A percentile compares a stretch with the other conserved stretches of the same genome.
Evolutionary conservation across 2,888 invertebrate species (phyloP).

Genomic region (Electrophaes corylata): DNA sequence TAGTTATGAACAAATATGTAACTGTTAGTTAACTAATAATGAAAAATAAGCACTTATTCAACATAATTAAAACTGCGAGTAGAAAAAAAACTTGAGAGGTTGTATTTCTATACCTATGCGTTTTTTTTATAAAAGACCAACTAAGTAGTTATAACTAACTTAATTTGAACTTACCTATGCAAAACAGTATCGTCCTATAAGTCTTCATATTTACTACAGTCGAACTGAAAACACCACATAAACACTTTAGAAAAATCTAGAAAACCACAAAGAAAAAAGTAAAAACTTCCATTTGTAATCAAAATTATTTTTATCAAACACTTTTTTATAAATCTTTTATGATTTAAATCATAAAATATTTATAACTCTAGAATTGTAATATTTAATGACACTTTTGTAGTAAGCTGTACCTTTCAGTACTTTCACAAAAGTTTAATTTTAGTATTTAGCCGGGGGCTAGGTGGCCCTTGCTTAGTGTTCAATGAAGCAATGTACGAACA

Average conservation of each 20-base stretch:
- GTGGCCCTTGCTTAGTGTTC: constrained; percentile 63
- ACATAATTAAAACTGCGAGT: too few relatives aligned
- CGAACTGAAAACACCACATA: constrained; percentile 73
- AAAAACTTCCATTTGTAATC: background rate
- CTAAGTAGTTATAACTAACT: too few relatives aligned
- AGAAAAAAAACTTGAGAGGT: too few relatives aligned
- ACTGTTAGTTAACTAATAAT: too few relatives aligned
- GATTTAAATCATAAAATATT: background rate
- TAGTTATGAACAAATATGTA: too few relatives aligned
- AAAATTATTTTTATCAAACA: constrained; percentile 26
- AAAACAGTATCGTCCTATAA: constrained; percentile 64
- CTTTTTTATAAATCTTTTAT: background rate
- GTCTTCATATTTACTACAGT: constrained; percentile 71
- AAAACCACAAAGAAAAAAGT: background rate
- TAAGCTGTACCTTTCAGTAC: constrained; percentile 64
- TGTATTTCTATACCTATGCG: too few relatives aligned
- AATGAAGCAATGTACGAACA: constrained; percentile 71
- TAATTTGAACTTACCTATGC: constrained; percentile 63
- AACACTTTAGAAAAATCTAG: constrained; percentile 34
- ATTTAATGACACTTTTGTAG: background rate
- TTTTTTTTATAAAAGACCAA: too few relatives aligned
- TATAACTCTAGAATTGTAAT: background rate
- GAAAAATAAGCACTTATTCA: too few relatives aligned
- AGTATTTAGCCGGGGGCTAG: constrained; percentile 60
- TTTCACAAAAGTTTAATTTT: constrained; percentile 65